Conservation (phyloP, 2,888 invertebrate species). For the Drosophila anceps region DNA sequence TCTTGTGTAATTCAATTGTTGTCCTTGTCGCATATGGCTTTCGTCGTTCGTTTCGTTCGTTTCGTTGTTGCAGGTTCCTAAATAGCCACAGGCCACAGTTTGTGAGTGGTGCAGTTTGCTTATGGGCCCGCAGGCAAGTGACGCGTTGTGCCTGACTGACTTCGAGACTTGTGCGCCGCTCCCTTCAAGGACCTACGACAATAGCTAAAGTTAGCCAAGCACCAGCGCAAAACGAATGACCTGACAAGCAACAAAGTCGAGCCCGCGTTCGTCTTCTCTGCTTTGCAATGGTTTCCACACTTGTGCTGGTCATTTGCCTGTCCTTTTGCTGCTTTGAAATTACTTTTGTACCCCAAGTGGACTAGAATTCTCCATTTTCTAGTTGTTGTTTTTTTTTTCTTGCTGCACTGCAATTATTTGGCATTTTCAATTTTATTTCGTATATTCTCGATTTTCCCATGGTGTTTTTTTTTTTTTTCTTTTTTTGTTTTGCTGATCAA, state of each 20-base stretch:
- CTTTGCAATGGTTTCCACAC: conserved; percentile 29
- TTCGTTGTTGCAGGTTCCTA: conserved; percentile 50
- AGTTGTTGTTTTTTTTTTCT: conserved; percentile 13
- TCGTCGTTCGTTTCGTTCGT: too few relatives aligned
- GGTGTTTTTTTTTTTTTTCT: conserved; percentile 20
- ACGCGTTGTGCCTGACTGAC: conserved; percentile 43
- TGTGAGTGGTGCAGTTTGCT: conserved; percentile 30
- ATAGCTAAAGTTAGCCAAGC: conserved; percentile 63
- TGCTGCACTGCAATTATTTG: conserved; percentile 16
- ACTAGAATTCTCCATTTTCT: conserved; percentile 33
- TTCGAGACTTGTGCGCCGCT: conserved; percentile 40
- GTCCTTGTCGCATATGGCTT: conserved; percentile 62
- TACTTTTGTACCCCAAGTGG: conserved; percentile 44
- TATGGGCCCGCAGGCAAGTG: conserved; percentile 36
- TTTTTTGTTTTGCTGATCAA: conserved; percentile 26
- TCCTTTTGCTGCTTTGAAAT: conserved; percentile 43
- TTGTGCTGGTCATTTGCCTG: conserved; percentile 14
- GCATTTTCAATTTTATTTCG: conserved; percentile 2
- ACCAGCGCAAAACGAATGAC: conserved; percentile 46
- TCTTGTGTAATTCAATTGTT: conserved; percentile 78
- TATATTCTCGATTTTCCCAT: conserved; percentile 48
- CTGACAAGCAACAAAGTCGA: conserved; percentile 55
- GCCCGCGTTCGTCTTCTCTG: background rate
- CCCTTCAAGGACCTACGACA: conserved; percentile 77
- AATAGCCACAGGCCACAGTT: conserved; percentile 26